Evolutionary conservation across 2,113 vertebrate genomes (phyloP).

Genomic region (Oncorhynchus gorbuscha): DNA sequence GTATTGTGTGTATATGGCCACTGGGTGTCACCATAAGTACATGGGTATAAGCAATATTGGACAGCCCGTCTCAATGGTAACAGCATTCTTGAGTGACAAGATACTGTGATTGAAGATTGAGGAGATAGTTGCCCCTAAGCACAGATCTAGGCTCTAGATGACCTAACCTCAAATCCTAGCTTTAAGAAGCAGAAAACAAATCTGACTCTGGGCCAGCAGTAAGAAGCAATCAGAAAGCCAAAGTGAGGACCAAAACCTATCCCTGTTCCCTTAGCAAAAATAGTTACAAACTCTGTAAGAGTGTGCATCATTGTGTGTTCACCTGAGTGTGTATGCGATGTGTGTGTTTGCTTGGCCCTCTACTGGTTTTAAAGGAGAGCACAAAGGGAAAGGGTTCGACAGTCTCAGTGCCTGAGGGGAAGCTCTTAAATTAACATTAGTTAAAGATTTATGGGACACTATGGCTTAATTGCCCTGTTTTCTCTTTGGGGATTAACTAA

Average conservation of each 20-base stretch:
- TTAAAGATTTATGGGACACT: conserved; percentile 60
- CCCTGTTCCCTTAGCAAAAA: too few species aligned
- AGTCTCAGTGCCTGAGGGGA: conserved; percentile 38
- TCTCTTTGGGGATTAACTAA: conserved; percentile 41
- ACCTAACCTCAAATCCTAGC: too few species aligned
- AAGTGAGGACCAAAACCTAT: too few species aligned
- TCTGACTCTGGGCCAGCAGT: too few species aligned
- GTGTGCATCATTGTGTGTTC: neutral
- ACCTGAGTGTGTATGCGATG: neutral
- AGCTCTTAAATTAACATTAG: conserved; percentile 51
- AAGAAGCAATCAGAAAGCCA: too few species aligned
- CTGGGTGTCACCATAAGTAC: conserved; percentile 51
- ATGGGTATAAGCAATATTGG: neutral
- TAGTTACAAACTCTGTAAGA: neutral
- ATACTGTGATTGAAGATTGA: neutral
- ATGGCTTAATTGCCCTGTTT: conserved; percentile 60
- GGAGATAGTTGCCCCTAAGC: too few species aligned
- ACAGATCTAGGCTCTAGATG: too few species aligned
- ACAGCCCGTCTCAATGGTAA: neutral
- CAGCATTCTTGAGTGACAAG: neutral
- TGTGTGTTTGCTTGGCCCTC: neutral
- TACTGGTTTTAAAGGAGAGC: neutral
- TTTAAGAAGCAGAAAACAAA: too few species aligned
- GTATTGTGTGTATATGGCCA: conserved; percentile 27
- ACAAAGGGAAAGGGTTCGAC: conserved; percentile 22